phyloP scores from a whole-genome alignment of 2,113 vertebrate species.

The Osmerus eperlanus region DNA sequence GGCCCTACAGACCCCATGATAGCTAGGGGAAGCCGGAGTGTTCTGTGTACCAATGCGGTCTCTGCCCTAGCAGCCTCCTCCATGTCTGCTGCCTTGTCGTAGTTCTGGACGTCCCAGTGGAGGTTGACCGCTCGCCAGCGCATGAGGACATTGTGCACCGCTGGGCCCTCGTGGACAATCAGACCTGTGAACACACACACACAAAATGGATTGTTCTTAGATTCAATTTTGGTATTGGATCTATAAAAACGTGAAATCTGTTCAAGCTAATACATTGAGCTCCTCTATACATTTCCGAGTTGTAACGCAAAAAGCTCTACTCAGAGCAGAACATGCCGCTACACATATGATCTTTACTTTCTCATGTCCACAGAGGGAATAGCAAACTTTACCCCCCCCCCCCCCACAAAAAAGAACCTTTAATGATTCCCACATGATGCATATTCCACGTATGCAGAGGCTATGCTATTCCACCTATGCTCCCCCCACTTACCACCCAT shows the following conservation, averaged over 20 bases:
- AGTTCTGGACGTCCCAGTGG: constrained; percentile 92
- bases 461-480: constrained; percentile 58
- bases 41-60: constrained; percentile 77
- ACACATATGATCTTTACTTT: too few relatives aligned
- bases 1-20: constrained; percentile 77
- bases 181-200: constrained; percentile 59
- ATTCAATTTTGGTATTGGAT: not conserved
- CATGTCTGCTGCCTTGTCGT: constrained; percentile 87
- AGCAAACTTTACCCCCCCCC: not conserved
- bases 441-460: constrained; percentile 58
- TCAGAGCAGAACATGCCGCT: too few relatives aligned
- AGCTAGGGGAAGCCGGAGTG: constrained; percentile 85
- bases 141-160: constrained; percentile 90
- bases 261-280: too few relatives aligned
- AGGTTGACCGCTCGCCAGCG: constrained; percentile 94
- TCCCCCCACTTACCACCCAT: constrained; percentile 61
- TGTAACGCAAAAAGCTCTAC: too few relatives aligned
- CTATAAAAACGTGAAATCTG: too few relatives aligned
- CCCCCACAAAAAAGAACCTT: too few relatives aligned
- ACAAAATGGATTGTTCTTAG: not conserved
- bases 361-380: not conserved
- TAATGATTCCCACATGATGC: too few relatives aligned
- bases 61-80: constrained; percentile 78
- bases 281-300: too few relatives aligned
- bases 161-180: constrained; percentile 91